Evolutionary conservation across 2,113 vertebrate species (phyloP).

Genomic region (Halcyon malimbica): DNA sequence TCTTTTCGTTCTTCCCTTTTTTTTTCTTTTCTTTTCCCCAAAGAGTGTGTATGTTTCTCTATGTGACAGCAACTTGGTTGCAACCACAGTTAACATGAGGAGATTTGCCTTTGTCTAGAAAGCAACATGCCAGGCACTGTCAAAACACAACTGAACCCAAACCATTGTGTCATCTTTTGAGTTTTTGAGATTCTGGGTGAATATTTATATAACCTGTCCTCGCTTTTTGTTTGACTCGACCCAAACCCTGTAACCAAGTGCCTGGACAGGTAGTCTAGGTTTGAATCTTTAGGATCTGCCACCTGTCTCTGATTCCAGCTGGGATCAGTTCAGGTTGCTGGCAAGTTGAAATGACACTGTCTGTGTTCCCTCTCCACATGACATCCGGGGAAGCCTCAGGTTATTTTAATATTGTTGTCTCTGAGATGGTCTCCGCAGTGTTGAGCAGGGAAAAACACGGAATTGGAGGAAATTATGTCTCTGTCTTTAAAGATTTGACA

Average conservation of each 20-base stretch:
- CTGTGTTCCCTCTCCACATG: fast-evolving
- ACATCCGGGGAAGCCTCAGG: not conserved
- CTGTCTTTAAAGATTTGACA: not conserved
- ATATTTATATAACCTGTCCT: not conserved
- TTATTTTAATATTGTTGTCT: not conserved
- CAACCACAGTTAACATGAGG: not conserved
- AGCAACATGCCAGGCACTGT: not conserved
- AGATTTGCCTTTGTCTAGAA: not conserved
- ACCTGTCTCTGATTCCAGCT: not conserved
- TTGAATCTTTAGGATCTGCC: not conserved
- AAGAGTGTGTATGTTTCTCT: not conserved
- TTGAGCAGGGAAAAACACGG: not conserved
- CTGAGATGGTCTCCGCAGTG: not conserved
- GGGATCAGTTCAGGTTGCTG: not conserved
- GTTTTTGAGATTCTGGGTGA: not conserved
- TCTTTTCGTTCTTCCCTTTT: not conserved
- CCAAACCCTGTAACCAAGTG: not conserved
- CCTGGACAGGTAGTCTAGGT: not conserved
- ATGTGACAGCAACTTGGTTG: not conserved
- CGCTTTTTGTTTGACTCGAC: not conserved
- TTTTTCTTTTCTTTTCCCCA: not conserved
- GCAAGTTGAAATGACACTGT: not conserved
- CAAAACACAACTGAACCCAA: not conserved
- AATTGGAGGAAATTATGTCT: not conserved
- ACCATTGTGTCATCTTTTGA: not conserved